These are phyloP conservation scores for Microplitis manilae DNA, from an alignment of 2,888 invertebrate genomes.

Conservation along the genomic window DNA sequence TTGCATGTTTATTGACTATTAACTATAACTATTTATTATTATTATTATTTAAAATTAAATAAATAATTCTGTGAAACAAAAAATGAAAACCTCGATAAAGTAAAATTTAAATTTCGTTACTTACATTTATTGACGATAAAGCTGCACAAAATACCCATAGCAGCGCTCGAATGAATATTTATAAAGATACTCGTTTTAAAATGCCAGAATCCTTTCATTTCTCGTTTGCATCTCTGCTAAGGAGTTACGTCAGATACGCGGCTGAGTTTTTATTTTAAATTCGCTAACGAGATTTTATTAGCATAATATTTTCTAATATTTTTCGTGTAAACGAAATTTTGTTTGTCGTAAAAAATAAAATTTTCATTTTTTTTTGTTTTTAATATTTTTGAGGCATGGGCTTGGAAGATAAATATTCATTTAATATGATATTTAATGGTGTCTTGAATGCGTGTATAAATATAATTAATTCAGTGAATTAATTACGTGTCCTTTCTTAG, in stretches of 20 bases:
- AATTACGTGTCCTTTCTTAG: neutral
- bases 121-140: neutral
- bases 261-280: neutral
- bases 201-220: conserved; percentile 13
- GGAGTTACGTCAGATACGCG: neutral
- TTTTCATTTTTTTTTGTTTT: neutral
- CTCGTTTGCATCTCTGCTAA: neutral
- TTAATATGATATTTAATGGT: neutral
- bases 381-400: neutral
- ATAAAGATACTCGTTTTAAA: conserved; percentile 1
- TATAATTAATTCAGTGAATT: conserved; percentile 11
- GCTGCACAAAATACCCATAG: neutral
- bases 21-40: no score
- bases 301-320: neutral
- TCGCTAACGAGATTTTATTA: neutral
- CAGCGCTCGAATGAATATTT: neutral
- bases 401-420: neutral
- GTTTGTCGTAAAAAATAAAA: neutral
- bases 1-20: no score
- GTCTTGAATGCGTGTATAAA: conserved; percentile 4
- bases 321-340: neutral
- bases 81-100: no score
- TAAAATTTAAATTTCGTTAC: neutral
- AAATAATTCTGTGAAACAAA: no score
- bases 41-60: no score